Percentiles rank a stretch among this genome's conserved stretches.
phyloP scores from a whole-genome alignment of 2,113 vertebrate genomes.

The Malaclemys terrapin region DNA sequence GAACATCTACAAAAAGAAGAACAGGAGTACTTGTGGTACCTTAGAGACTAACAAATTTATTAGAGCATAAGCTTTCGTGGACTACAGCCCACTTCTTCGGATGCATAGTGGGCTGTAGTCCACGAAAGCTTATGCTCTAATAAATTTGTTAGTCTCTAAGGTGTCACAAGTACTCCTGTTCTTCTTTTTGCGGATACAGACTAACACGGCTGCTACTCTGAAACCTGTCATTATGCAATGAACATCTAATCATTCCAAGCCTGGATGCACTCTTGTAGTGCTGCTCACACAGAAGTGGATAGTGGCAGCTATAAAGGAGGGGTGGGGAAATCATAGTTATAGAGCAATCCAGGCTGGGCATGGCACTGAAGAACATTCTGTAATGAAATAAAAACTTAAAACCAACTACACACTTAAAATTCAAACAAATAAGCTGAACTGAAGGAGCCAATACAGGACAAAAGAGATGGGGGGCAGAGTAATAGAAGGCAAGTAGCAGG shows the following conservation, averaged over 20 bases:
- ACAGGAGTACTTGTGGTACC: too few relatives aligned
- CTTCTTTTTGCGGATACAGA: too few relatives aligned
- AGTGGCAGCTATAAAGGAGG: neutral
- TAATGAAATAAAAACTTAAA: neutral
- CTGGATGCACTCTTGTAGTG: neutral
- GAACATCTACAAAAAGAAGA: too few relatives aligned
- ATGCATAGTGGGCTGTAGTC: too few relatives aligned
- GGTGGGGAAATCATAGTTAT: neutral
- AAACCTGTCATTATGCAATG: too few relatives aligned
- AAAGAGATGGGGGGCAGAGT: neutral
- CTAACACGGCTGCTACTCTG: too few relatives aligned
- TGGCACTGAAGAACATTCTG: neutral
- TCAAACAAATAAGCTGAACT: neutral
- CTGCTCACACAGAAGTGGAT: neutral
- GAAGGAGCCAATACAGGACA: neutral
- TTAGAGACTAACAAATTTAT: too few relatives aligned
- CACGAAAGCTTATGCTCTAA: too few relatives aligned
- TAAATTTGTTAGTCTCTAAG: too few relatives aligned
- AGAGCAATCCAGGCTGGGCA: neutral
- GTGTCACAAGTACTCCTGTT: too few relatives aligned
- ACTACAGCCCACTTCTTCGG: too few relatives aligned
- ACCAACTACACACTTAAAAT: neutral
- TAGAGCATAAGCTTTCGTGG: too few relatives aligned
- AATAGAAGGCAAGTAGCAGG: neutral
- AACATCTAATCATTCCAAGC: slow-evolving; percentile 38